Percentiles rank a stretch among this genome's conserved stretches.
Conservation (phyloP, 2,888 invertebrate genomes). For the Notodonta dromedarius region DNA sequence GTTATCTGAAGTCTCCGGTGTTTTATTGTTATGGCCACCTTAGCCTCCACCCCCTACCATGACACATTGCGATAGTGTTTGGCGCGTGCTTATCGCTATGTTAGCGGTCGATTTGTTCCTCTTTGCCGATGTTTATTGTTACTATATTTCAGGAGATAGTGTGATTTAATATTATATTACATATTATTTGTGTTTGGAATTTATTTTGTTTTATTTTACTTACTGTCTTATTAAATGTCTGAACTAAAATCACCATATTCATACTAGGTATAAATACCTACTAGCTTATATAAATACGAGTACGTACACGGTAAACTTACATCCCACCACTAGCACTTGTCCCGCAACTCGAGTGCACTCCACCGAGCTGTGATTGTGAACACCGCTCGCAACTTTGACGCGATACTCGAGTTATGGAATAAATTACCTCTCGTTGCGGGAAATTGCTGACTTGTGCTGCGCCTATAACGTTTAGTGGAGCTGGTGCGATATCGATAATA, state of each 20-base stretch:
- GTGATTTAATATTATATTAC: background rate
- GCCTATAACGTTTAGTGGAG: conserved; percentile 41
- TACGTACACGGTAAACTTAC: no score
- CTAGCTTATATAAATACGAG: no score
- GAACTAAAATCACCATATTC: no score
- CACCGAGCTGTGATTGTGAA: conserved; percentile 35
- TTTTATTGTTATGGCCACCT: conserved; percentile 50
- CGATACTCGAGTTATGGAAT: conserved; percentile 60
- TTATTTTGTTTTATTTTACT: no score
- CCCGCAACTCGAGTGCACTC: background rate
- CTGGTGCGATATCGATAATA: conserved; percentile 6
- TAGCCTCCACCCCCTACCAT: conserved; percentile 26
- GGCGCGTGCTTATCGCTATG: conserved; percentile 1
- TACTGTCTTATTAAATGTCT: no score
- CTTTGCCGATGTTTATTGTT: conserved; percentile 1
- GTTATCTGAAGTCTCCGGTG: conserved; percentile 43
- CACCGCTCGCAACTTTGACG: conserved; percentile 44
- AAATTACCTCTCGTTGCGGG: conserved; percentile 68
- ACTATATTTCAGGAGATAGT: conserved; percentile 1
- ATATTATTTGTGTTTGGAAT: no score
- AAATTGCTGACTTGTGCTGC: conserved; percentile 68
- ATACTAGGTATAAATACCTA: no score
- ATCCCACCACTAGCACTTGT: background rate
- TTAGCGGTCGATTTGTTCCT: conserved; percentile 7
- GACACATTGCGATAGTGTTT: conserved; percentile 1